Conservation (phyloP, 2,888 invertebrate genomes). For the Andrena praecox region DNA sequence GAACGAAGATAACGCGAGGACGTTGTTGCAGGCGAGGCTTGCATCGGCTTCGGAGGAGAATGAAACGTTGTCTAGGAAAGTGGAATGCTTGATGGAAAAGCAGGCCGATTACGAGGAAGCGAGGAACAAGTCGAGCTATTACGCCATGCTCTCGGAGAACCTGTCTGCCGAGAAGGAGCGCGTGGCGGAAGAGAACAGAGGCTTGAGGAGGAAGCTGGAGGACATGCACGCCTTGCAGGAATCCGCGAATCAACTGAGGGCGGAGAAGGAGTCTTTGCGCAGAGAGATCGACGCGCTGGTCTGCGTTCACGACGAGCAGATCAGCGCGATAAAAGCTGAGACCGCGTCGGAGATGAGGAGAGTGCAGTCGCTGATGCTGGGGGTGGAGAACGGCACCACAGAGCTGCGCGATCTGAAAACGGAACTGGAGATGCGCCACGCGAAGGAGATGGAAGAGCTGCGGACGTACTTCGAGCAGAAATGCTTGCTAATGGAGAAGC, state of each 20-base stretch:
- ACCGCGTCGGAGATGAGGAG: conserved; percentile 84
- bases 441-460: conserved; percentile 92
- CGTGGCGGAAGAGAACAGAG: conserved; percentile 64
- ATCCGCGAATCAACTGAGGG: conserved; percentile 67
- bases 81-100: conserved; percentile 65
- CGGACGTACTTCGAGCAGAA: conserved; percentile 93
- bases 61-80: conserved; percentile 58
- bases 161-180: conserved; percentile 68
- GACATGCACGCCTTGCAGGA: conserved; percentile 62
- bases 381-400: conserved; percentile 87
- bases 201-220: conserved; percentile 62
- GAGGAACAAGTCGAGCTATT: conserved; percentile 69
- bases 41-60: conserved; percentile 48
- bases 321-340: conserved; percentile 71
- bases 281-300: conserved; percentile 71
- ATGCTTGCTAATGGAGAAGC: conserved; percentile 92
- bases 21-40: conserved; percentile 26
- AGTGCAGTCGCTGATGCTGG: conserved; percentile 86
- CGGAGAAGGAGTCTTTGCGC: conserved; percentile 72
- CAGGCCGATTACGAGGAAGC: conserved; percentile 72
- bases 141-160: conserved; percentile 53
- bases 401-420: conserved; percentile 86
- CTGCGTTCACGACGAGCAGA: conserved; percentile 72
- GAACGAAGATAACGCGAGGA: conserved; percentile 27
- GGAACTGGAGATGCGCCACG: conserved; percentile 89